Conservation (phyloP, 2,113 vertebrate genomes). For the Notarius quadriscutis region DNA sequence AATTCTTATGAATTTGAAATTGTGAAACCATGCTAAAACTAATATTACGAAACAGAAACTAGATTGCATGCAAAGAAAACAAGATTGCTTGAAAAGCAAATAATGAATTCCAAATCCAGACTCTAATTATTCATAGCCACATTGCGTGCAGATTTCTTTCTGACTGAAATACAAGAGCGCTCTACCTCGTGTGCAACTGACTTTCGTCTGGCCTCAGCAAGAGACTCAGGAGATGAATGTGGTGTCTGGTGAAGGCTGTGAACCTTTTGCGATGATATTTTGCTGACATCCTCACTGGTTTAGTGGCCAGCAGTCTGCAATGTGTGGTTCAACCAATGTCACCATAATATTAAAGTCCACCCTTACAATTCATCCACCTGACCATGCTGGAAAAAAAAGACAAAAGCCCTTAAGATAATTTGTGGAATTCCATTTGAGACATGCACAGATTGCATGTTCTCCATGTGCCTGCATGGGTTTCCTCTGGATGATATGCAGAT, state of each 20-base stretch:
- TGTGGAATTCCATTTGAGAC: background rate
- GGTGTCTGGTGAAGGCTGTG: background rate
- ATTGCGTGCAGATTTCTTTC: slow-evolving; percentile 4
- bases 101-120: background rate
- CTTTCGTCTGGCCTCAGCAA: slow-evolving; percentile 9
- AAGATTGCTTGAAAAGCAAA: background rate
- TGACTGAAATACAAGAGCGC: background rate
- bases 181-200: background rate
- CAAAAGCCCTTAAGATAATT: background rate
- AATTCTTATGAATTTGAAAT: background rate
- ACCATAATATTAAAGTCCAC: background rate
- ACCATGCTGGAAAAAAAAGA: background rate
- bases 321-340: slow-evolving; percentile 4
- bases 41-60: background rate
- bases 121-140: background rate
- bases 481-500: no score
- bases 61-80: background rate
- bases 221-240: slow-evolving; percentile 12
- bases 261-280: background rate
- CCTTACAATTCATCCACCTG: background rate
- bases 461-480: no score
- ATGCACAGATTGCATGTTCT: no score
- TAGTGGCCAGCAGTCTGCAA: slow-evolving; percentile 20
- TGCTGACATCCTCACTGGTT: background rate
- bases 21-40: background rate